A percentile compares a stretch with the other conserved stretches of the same genome.
Conservation (phyloP, 2,113 vertebrate genomes). For the Mesembrinibis cayennensis region DNA sequence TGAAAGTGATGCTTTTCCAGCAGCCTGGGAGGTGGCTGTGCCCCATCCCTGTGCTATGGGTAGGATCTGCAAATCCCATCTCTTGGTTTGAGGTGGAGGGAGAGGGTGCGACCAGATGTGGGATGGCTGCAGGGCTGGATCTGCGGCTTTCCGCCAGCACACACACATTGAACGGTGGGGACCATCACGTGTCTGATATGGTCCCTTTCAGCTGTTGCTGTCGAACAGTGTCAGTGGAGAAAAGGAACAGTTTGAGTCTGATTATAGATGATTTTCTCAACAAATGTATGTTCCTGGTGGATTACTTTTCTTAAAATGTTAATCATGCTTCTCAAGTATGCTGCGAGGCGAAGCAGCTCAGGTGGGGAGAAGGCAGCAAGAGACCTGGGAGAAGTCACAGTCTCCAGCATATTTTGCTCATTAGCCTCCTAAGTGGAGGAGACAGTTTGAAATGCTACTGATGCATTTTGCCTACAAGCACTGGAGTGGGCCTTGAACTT, state of each 20-base stretch:
- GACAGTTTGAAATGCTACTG: background rate
- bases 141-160: background rate
- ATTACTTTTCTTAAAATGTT: background rate
- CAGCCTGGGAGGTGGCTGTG: background rate
- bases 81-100: background rate
- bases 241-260: background rate
- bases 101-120: rapidly evolving
- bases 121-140: rapidly evolving
- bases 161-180: rapidly evolving
- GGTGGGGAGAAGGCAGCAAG: background rate
- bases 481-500: background rate
- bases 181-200: rapidly evolving
- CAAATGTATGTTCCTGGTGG: background rate
- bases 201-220: background rate
- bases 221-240: background rate
- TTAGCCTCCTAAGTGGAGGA: conserved; percentile 43
- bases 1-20: background rate
- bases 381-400: background rate
- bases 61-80: background rate
- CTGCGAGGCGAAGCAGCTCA: background rate
- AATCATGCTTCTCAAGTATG: background rate
- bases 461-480: background rate
- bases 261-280: background rate
- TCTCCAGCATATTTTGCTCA: conserved; percentile 9
- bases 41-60: background rate